Evolutionary conservation across 2,888 invertebrate species (phyloP).

Genomic region (Plusia festucae): DNA sequence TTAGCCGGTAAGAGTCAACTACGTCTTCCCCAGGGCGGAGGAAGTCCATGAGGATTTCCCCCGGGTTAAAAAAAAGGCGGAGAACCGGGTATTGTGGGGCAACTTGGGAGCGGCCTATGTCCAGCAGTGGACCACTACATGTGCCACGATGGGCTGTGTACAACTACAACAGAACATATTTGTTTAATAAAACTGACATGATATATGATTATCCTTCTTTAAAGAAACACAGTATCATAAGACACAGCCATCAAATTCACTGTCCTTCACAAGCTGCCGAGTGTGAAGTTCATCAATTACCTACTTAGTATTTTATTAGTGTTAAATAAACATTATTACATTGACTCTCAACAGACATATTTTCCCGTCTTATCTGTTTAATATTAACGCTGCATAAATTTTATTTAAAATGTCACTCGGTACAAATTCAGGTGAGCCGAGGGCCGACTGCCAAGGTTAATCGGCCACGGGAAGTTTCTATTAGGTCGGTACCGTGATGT

Average conservation of each 20-base stretch:
- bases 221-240: too few relatives aligned
- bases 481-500: constrained; percentile 60
- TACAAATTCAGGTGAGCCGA: constrained; percentile 26
- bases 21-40: too few relatives aligned
- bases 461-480: constrained; percentile 67
- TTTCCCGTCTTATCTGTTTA: neutral
- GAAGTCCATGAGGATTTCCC: too few relatives aligned
- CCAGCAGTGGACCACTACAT: too few relatives aligned
- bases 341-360: neutral
- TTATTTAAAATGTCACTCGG: constrained; percentile 17
- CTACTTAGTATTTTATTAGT: neutral
- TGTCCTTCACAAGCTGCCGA: neutral
- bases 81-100: too few relatives aligned
- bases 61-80: too few relatives aligned
- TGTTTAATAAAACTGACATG: too few relatives aligned
- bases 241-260: neutral
- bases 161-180: too few relatives aligned
- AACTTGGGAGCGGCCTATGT: too few relatives aligned
- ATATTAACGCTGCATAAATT: neutral
- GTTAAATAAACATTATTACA: neutral
- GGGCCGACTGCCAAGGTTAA: constrained; percentile 52
- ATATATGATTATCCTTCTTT: neutral
- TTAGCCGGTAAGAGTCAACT: too few relatives aligned
- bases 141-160: too few relatives aligned
- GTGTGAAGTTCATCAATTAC: neutral